Conservation (phyloP, 2,113 vertebrate species). For the Hippolais icterina region DNA sequence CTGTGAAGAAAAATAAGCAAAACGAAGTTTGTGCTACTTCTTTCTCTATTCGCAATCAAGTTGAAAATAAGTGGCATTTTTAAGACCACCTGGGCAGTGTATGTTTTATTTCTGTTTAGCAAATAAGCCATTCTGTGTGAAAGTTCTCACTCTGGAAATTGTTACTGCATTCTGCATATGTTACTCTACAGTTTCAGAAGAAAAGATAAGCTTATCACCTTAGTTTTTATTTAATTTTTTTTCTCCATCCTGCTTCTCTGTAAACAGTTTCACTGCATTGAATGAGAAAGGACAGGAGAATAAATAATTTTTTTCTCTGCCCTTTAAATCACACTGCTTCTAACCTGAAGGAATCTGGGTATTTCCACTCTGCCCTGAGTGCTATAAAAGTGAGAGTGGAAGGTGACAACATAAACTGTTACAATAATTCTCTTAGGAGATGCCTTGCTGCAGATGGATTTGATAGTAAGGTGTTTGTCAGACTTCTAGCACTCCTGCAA, state of each 20-base stretch:
- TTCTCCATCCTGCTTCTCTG: not conserved
- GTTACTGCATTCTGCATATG: not conserved
- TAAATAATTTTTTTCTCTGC: not conserved
- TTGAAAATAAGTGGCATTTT: not conserved
- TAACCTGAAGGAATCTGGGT: not conserved
- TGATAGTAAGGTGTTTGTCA: not conserved
- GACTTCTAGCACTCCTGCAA: not conserved
- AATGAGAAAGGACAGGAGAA: not conserved
- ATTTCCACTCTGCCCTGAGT: not conserved
- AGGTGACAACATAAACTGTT: conserved; percentile 34
- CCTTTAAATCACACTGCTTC: not conserved
- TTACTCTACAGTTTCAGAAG: not conserved
- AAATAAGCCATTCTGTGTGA: not conserved
- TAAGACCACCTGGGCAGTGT: not conserved
- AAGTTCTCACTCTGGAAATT: not conserved
- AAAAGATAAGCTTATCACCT: not conserved
- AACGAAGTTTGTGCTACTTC: not conserved
- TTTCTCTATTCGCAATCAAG: not conserved
- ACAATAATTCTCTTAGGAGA: conserved; percentile 17
- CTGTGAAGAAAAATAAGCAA: not conserved
- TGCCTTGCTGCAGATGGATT: not conserved
- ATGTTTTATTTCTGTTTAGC: not conserved
- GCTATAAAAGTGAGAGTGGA: conserved; percentile 2
- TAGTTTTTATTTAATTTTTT: not conserved
- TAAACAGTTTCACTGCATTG: not conserved